Conservation (phyloP, 2,113 vertebrate species). For the Xyrauchen texanus region DNA sequence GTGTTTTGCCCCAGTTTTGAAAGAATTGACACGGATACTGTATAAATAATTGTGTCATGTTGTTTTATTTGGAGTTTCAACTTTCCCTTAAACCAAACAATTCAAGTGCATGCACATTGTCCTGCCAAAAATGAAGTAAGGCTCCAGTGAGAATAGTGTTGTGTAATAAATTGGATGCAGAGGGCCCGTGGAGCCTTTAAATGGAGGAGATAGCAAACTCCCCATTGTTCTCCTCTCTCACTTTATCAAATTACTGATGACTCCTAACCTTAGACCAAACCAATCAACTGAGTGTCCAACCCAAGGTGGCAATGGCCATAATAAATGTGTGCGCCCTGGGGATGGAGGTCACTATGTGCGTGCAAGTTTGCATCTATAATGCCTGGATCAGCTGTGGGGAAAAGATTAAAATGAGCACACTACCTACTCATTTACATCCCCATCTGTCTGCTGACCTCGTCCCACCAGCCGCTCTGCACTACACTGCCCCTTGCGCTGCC, state of each 20-base stretch:
- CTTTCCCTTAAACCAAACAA: conserved; percentile 20
- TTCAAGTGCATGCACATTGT: conserved; percentile 27
- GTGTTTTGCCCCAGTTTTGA: conserved; percentile 11
- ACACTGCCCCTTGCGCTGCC: not conserved
- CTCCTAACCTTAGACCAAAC: conserved; percentile 62
- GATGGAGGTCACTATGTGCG: conserved; percentile 54
- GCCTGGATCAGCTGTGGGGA: conserved; percentile 70
- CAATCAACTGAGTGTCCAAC: conserved; percentile 56
- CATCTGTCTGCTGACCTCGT: conserved; percentile 80
- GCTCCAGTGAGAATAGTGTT: conserved; percentile 21
- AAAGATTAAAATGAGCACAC: conserved; percentile 74
- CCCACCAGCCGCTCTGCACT: not conserved
- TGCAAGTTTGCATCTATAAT: conserved; percentile 68
- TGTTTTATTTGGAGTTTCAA: conserved; percentile 31
- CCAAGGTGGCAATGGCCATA: conserved; percentile 42
- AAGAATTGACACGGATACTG: not conserved
- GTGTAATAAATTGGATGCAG: conserved; percentile 53
- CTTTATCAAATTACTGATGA: conserved; percentile 64
- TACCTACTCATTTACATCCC: conserved; percentile 74
- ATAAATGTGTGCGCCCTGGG: conserved; percentile 31
- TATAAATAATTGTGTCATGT: conserved; percentile 2
- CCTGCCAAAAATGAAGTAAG: conserved; percentile 23
- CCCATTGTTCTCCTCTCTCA: conserved; percentile 64
- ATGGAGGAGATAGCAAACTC: conserved; percentile 70
- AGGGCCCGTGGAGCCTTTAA: conserved; percentile 56